These are phyloP conservation scores for Chymomyza procnemis DNA, from an alignment of 2,888 invertebrate species.

Conservation along the genomic window DNA sequence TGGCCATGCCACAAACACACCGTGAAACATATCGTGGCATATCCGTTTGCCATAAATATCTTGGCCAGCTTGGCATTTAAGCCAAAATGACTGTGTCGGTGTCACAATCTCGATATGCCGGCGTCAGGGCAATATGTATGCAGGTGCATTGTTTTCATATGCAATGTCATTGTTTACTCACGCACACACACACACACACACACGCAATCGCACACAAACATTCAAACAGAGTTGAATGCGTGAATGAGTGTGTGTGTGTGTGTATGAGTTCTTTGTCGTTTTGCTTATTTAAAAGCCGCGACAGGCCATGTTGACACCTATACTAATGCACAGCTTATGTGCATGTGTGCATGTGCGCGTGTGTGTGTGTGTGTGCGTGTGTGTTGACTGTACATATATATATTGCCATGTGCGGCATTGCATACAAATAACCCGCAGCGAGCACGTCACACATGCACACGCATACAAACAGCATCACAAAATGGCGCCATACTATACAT, in stretches of 20 bases:
- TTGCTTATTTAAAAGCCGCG: conserved; percentile 54
- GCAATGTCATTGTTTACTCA: conserved; percentile 11
- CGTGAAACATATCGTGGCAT: conserved; percentile 12
- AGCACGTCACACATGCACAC: conserved; percentile 7
- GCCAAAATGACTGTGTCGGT: not conserved
- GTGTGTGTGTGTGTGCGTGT: not conserved
- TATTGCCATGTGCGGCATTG: not conserved
- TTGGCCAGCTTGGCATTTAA: not conserved
- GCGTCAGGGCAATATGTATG: not conserved
- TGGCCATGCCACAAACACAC: not conserved
- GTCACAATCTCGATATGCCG: conserved; percentile 20
- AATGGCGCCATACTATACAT: conserved; percentile 11
- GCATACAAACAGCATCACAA: not conserved
- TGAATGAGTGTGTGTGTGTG: conserved; percentile 5
- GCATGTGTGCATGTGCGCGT: not conserved
- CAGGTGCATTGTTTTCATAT: conserved; percentile 25
- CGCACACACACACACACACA: conserved; percentile 2
- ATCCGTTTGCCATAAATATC: conserved; percentile 28
- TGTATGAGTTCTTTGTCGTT: conserved; percentile 28
- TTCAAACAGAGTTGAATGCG: not conserved
- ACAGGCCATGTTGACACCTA: conserved; percentile 48
- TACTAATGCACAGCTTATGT: not conserved
- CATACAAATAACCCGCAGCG: conserved; percentile 19
- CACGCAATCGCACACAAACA: not conserved
- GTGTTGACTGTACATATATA: not conserved